Percentiles rank a stretch among this genome's conserved stretches.
These are phyloP conservation scores for Autographa gamma DNA, from an alignment of 2,888 invertebrate genomes.

Conservation along the genomic window DNA sequence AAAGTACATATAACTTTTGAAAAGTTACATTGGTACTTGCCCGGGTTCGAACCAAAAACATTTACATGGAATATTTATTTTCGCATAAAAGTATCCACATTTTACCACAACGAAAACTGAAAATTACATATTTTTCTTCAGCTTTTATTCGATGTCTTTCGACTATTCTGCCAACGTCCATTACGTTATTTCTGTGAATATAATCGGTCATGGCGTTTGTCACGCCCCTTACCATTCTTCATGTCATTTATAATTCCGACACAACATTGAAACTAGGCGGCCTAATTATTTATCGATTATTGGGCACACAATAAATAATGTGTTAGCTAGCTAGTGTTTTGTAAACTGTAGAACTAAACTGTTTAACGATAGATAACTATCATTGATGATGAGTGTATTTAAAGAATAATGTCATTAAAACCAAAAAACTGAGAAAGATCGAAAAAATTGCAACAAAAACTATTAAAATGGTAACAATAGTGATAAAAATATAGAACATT, in stretches of 20 bases:
- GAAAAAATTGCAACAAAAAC: background rate
- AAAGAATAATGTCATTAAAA: no score
- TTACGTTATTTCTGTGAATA: slow-evolving; percentile 25
- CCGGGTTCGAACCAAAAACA: no score
- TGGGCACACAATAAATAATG: background rate
- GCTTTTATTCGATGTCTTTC: no score
- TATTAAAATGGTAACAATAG: background rate
- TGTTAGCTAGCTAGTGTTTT: background rate
- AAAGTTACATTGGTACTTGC: no score
- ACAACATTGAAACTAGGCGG: background rate
- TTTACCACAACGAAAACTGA: slow-evolving; percentile 17
- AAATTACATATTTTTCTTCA: no score
- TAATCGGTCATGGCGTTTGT: slow-evolving; percentile 7
- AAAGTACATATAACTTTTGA: no score
- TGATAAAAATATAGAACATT: no score
- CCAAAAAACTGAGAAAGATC: no score
- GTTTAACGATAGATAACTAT: background rate
- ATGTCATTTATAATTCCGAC: slow-evolving; percentile 2
- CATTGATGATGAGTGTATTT: background rate
- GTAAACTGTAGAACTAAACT: background rate
- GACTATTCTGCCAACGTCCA: background rate
- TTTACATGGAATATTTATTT: slow-evolving; percentile 3
- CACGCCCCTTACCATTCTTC: slow-evolving; percentile 6
- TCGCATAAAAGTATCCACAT: slow-evolving; percentile 24
- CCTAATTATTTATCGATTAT: background rate